Base-by-base conservation (phyloP, 1,140 invertebrate genomes). In the Lordiphosa stackelbergi region DNA sequence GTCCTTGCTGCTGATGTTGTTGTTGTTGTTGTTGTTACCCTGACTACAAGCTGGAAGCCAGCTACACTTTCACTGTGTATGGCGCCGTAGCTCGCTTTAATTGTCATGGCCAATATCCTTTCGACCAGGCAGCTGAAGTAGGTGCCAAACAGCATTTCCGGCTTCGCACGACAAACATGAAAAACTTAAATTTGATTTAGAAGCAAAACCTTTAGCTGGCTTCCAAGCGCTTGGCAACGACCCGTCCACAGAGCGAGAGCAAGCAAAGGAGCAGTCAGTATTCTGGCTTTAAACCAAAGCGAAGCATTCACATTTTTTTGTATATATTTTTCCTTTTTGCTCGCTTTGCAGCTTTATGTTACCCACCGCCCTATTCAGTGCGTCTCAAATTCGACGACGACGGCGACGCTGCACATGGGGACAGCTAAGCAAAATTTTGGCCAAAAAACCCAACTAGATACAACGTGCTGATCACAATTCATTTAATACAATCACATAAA, bases 131-230 rank as follows among this genome's bases (percentile, higher is more conserved):
- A 66, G 34, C 45, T 65, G 65, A 65, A 56, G 40, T 62, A 51
- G 48, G 36, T 37, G n/a, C 48, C 46, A 47, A 47, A 64, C 37
- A 35, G 40, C 73, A 78, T 69, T 78, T 78, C 73, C 73, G 73
- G 52, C 68, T 68, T 28, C 53, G 45, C 31, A 35, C 51, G n/a
- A 59, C 51, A 8, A 31, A 64, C 63, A 43, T 69, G 43, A 45
- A 69, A 65, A 68, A 68, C 71, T 74, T 75, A 58, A 81, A 75
- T 79, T 69, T 68, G 75, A 79, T 79, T 81, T 74, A 68, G 22
- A 37, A 64, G 63, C 53, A 56, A 47, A 41, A 45, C 48, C 61
- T 59, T 68, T 81, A 69, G 53, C 37, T 65, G 77, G 75, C 77
- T 83, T 79, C 77, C 52, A 31, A 24, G 48, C 40, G 58, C 66